Evolutionary conservation across 2,797 vertebrate species (phyloP).

Genomic region (Galago senegalensis): DNA sequence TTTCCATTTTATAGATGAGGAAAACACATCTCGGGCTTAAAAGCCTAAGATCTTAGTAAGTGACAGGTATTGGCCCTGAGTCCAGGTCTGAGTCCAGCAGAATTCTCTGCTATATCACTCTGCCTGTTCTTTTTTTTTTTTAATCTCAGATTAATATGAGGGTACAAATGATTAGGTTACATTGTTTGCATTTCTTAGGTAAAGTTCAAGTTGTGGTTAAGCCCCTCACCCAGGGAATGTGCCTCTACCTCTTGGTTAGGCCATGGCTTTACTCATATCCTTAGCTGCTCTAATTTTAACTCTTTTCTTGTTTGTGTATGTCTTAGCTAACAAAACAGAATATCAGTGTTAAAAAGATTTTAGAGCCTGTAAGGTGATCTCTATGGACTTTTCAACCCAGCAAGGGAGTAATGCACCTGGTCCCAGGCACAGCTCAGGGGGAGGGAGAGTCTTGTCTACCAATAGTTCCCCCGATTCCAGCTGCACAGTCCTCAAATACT

Average conservation of each 20-base stretch:
- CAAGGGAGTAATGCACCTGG: neutral
- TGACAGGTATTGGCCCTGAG: neutral
- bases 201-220: too few species aligned
- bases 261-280: neutral
- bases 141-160: too few species aligned
- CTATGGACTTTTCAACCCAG: neutral
- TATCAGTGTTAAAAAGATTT: neutral
- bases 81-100: neutral
- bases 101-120: neutral
- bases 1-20: neutral
- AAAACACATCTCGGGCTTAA: neutral
- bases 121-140: too few species aligned
- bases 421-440: neutral
- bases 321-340: neutral
- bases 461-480: neutral
- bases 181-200: too few species aligned
- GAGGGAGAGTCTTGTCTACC: neutral
- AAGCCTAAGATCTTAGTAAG: neutral
- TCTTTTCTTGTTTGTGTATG: slow-evolving; percentile 10
- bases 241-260: neutral
- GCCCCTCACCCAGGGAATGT: too few species aligned
- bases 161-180: too few species aligned
- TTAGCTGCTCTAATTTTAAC: neutral
- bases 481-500: neutral
- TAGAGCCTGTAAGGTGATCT: neutral